Percentiles rank a stretch among this genome's conserved stretches.
These are phyloP conservation scores for Mechanitis mazaeus DNA, from an alignment of 2,888 invertebrate species.

Conservation along the genomic window DNA sequence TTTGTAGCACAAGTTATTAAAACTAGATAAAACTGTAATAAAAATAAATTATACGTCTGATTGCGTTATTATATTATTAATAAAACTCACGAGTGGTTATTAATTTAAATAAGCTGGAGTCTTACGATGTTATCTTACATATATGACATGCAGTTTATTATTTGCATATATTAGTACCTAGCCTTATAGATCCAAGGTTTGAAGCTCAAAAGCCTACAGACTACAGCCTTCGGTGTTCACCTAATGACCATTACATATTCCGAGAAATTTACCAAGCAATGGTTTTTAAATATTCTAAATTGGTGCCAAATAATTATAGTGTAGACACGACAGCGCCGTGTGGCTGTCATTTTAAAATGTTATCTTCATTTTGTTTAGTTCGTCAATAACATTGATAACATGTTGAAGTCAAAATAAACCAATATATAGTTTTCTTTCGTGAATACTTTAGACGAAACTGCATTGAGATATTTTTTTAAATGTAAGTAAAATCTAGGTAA, in stretches of 20 bases:
- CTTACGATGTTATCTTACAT: conserved; percentile 2
- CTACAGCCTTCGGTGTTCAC: conserved; percentile 33
- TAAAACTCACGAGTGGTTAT: neutral
- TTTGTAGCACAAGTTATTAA: neutral
- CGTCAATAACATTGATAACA: too few relatives aligned
- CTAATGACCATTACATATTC: conserved; percentile 41
- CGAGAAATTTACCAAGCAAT: conserved; percentile 42
- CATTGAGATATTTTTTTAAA: neutral
- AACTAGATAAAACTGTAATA: too few relatives aligned
- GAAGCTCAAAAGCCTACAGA: conserved; percentile 26
- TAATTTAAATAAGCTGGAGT: neutral
- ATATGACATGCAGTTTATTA: conserved; percentile 1
- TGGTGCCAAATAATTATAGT: conserved; percentile 20
- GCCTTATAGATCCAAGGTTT: conserved; percentile 31
- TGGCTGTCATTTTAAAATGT: neutral
- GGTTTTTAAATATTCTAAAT: conserved; percentile 36
- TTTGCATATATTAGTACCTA: conserved; percentile 1
- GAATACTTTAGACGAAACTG: too few relatives aligned
- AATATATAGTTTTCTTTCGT: too few relatives aligned
- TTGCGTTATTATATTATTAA: neutral
- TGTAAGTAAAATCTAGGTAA: neutral
- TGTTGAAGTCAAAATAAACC: too few relatives aligned
- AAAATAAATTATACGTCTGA: too few relatives aligned
- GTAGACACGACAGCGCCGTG: conserved; percentile 4
- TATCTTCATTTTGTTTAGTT: too few relatives aligned